These are phyloP conservation scores for Chironomus riparius DNA, from an alignment of 2,888 invertebrate species.

Conservation along the genomic window DNA sequence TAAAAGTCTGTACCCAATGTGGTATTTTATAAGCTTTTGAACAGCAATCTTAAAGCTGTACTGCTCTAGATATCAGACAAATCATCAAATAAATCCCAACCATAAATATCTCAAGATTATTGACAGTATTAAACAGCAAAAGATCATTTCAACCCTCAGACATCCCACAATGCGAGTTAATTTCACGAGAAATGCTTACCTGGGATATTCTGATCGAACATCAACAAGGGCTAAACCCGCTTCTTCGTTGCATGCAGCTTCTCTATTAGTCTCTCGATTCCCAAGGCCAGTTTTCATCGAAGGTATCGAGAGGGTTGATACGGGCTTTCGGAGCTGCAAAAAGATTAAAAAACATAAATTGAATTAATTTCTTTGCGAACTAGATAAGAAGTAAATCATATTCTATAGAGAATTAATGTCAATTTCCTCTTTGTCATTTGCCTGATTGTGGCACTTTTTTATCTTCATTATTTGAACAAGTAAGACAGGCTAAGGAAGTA, in stretches of 20 bases:
- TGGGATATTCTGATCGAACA: slow-evolving; percentile 82
- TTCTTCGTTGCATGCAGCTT: slow-evolving; percentile 60
- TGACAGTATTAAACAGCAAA: too few species aligned
- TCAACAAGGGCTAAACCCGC: slow-evolving; percentile 84
- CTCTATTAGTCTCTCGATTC: slow-evolving; percentile 47
- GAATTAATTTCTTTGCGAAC: neutral
- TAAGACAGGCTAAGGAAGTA: neutral
- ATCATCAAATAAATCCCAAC: too few species aligned
- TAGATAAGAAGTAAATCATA: too few species aligned
- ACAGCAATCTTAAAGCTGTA: too few species aligned
- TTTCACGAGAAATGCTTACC: slow-evolving; percentile 34
- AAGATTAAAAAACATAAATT: slow-evolving; percentile 21
- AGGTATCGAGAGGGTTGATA: slow-evolving; percentile 93
- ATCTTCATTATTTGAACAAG: neutral
- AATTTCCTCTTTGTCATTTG: neutral
- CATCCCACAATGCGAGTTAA: neutral
- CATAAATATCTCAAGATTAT: too few species aligned
- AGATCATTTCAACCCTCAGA: too few species aligned
- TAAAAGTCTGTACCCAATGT: too few species aligned
- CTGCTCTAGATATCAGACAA: too few species aligned
- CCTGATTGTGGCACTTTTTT: neutral
- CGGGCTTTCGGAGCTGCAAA: slow-evolving; percentile 91
- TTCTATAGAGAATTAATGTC: too few species aligned
- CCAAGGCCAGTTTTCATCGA: slow-evolving; percentile 68
- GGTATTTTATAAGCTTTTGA: too few species aligned